These are phyloP conservation scores for Delphinus delphis DNA, from an alignment of 2,113 vertebrate species.

Conservation along the genomic window DNA sequence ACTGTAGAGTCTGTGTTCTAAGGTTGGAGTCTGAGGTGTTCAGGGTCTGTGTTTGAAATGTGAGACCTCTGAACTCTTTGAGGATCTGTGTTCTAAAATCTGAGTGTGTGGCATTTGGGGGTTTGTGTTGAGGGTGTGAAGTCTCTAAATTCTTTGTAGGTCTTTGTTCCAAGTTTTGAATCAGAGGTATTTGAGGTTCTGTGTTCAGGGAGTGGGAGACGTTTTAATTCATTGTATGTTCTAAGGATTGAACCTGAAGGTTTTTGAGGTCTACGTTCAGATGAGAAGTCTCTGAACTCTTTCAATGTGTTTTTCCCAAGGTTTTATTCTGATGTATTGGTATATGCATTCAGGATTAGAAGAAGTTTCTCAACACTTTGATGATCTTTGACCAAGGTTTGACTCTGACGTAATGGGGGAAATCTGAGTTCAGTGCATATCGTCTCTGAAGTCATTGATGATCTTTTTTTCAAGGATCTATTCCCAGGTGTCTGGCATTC, in stretches of 20 bases:
- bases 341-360: neutral
- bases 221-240: neutral
- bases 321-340: neutral
- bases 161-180: slow-evolving; percentile 39
- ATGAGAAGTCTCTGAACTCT: neutral
- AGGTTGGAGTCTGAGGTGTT: neutral
- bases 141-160: neutral
- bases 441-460: neutral
- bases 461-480: neutral
- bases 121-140: neutral
- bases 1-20: neutral
- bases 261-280: neutral
- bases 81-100: neutral
- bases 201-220: neutral
- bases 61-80: neutral
- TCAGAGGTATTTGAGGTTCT: neutral
- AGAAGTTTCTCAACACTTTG: neutral
- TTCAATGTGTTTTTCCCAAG: neutral
- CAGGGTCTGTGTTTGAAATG: neutral
- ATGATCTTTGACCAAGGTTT: neutral
- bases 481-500: neutral
- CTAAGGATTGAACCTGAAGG: neutral
- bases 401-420: neutral
- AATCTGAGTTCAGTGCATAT: neutral
- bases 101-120: neutral